Conservation (phyloP, 2,888 invertebrate genomes). For the Drosophila peninsularis region DNA sequence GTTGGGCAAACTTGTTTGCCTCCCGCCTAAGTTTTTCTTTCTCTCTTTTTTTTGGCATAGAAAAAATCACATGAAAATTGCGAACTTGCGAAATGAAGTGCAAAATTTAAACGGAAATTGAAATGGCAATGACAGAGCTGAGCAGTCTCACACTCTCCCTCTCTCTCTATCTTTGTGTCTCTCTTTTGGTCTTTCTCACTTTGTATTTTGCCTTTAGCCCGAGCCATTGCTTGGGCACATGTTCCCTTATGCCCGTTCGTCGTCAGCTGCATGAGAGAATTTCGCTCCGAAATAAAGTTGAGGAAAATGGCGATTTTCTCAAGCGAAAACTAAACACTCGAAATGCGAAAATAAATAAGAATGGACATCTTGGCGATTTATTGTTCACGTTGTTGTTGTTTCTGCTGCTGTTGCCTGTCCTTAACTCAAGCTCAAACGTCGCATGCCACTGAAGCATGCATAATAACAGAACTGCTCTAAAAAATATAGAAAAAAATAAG, state of each 20-base stretch:
- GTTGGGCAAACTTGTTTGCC: constrained; percentile 49
- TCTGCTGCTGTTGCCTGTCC: constrained; percentile 18
- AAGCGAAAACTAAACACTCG: constrained; percentile 80
- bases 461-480: constrained; percentile 56
- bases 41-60: constrained; percentile 5
- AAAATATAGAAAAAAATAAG: background rate
- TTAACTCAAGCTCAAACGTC: constrained; percentile 59
- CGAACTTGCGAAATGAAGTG: constrained; percentile 82
- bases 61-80: constrained; percentile 73
- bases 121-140: constrained; percentile 81
- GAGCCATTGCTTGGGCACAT: constrained; percentile 49
- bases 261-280: constrained; percentile 47
- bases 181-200: constrained; percentile 14
- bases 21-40: constrained; percentile 29
- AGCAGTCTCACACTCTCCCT: constrained; percentile 26
- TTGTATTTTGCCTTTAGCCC: constrained; percentile 44
- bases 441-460: constrained; percentile 67
- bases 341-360: constrained; percentile 79
- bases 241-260: constrained; percentile 35
- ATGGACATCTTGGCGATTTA: constrained; percentile 78
- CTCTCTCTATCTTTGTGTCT: constrained; percentile 14
- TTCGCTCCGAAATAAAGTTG: constrained; percentile 63
- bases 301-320: constrained; percentile 78
- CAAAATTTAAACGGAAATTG: constrained; percentile 82
- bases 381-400: constrained; percentile 57